These are phyloP conservation scores for Agrotis exclamationis DNA, from an alignment of 2,888 invertebrate species.

Conservation along the genomic window DNA sequence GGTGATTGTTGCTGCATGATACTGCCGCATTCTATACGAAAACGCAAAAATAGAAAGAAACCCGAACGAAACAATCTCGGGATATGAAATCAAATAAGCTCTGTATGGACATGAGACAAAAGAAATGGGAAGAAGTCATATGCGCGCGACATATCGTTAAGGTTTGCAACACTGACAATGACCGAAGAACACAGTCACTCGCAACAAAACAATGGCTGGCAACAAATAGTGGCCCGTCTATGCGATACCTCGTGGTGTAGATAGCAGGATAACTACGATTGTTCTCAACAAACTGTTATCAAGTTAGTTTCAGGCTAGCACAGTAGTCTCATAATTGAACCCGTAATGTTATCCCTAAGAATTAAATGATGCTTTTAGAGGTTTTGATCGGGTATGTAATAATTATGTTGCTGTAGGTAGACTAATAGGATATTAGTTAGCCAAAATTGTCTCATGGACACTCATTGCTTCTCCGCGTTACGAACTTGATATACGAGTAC, in stretches of 20 bases:
- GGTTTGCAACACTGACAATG: no score
- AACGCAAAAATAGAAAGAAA: no score
- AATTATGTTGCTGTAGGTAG: not conserved
- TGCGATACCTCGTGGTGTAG: slow-evolving; percentile 36
- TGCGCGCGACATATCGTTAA: no score
- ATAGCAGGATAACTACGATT: slow-evolving; percentile 56
- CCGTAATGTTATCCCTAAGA: slow-evolving; percentile 48
- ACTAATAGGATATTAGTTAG: not conserved
- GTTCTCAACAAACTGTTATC: slow-evolving; percentile 60
- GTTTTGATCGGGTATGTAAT: slow-evolving; percentile 22
- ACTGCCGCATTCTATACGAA: no score
- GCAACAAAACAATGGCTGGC: slow-evolving; percentile 4
- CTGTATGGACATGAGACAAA: no score
- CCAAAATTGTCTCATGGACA: not conserved
- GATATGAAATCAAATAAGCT: no score
- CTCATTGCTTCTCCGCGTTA: no score
- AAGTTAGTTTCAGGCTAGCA: slow-evolving; percentile 58
- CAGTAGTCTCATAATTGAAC: slow-evolving; percentile 47
- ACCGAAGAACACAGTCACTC: not conserved
- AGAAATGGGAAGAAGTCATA: no score
- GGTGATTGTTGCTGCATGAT: no score
- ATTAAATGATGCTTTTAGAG: slow-evolving; percentile 29
- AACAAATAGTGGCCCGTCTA: slow-evolving; percentile 27
- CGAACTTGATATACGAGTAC: no score
- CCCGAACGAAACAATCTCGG: no score